A percentile compares a stretch with the other conserved stretches of the same genome.
Conservation (phyloP, 1,140 invertebrate species). For the Wiebesia pumilae region DNA sequence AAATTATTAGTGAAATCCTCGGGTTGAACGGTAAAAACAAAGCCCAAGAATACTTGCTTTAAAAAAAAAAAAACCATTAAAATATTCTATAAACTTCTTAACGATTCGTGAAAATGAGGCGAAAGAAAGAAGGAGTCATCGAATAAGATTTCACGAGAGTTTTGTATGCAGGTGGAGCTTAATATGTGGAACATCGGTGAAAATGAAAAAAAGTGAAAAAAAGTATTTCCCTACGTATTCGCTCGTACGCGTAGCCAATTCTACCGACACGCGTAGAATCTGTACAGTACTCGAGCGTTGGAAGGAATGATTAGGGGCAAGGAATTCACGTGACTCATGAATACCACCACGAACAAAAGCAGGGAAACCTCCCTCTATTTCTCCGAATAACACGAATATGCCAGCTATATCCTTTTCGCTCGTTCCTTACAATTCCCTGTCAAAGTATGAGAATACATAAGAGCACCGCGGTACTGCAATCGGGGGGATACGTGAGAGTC, state of each 20-base stretch:
- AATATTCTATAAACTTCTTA: background rate
- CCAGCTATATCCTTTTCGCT: background rate
- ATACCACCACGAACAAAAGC: slow-evolving; percentile 32
- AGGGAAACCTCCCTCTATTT: background rate
- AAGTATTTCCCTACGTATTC: background rate
- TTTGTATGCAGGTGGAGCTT: background rate
- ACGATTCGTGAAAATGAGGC: background rate
- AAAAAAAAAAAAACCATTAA: too few relatives aligned
- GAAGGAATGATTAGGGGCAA: slow-evolving; percentile 23
- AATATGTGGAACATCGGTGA: background rate
- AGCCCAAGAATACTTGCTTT: too few relatives aligned
- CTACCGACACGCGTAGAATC: background rate
- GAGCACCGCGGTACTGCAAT: background rate
- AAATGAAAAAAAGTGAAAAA: too few relatives aligned
- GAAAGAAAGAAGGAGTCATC: background rate
- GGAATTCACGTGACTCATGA: slow-evolving; percentile 34
- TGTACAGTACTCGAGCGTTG: background rate
- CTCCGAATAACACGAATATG: background rate
- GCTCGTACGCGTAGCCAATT: background rate
- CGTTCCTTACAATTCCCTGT: slow-evolving; percentile 15
- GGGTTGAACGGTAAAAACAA: too few relatives aligned
- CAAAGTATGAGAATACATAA: slow-evolving; percentile 15
- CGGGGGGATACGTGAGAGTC: background rate
- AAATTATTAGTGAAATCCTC: background rate
- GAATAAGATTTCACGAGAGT: background rate